Evolutionary conservation across 2,797 vertebrate species (phyloP), one percentile per base, ranked within the genome.

Genomic region (Gallinago solitaria): DNA sequence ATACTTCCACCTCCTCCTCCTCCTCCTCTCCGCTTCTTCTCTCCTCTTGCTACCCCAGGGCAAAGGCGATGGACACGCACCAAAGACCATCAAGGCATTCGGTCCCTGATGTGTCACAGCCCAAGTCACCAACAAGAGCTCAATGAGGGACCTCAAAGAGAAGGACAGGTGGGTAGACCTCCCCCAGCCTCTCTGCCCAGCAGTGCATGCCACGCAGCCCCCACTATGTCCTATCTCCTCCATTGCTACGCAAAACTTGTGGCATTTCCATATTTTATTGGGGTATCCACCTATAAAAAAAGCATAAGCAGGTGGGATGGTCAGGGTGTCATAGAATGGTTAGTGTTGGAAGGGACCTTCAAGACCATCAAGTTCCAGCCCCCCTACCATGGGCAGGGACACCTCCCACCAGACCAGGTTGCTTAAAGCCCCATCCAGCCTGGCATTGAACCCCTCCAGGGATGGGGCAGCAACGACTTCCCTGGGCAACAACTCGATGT

Each of bases 1-100:
- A 18, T 27, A 32, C 16, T 53, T 78, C 61, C 32, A 51, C 12
- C 54, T 53, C 41, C 41, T 16, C n/a, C 54, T 53, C 41, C 41
- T 16, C n/a, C 32, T 80, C 16, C 53, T 28, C 33, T 76, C 15
- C 0, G 0, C 12, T 53, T 63, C 68, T 33, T 9, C 12, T 19
- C 32, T 73, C 41, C 41, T 50, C 37, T 53, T 20, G 13, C 48
- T 76, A 1, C 16, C 1, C 0, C 0, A 0, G 21, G n/a, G 14
- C 20, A 74, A 65, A 79, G 59, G 27, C 45, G 21, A 8, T 1
- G 17, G 45, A 17, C 45, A 45, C 2, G 7, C 37, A 89, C 54
- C 33, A 50, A 45, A 27, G 16, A 50, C 39, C 56, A 70, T 0
- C 32, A 32, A 63, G 32, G 21, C 43, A 43, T 30, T 39, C 16